A percentile compares a stretch with the other conserved stretches of the same genome.
Evolutionary conservation across 2,888 invertebrate species (phyloP).

Genomic region (Chymomyza fuscimana): DNA sequence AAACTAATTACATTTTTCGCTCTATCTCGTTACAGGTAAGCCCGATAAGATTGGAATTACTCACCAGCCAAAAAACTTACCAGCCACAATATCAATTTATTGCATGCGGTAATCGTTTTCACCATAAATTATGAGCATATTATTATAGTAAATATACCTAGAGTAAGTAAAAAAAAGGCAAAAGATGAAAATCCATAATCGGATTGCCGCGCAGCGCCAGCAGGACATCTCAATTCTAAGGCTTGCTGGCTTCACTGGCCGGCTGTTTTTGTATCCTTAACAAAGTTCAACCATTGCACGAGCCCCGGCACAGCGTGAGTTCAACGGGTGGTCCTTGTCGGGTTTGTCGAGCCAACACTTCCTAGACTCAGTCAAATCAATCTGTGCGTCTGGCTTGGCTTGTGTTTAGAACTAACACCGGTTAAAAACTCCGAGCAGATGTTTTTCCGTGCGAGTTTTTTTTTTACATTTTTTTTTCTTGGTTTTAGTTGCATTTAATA

Average conservation of each 20-base stretch:
- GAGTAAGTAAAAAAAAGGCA: neutral
- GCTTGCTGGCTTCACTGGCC: neutral
- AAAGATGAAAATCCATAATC: conserved; percentile 55
- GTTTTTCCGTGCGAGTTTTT: conserved; percentile 29
- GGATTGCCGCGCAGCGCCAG: conserved; percentile 60
- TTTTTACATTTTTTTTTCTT: conserved; percentile 12
- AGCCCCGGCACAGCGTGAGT: conserved; percentile 58
- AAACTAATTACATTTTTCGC: neutral
- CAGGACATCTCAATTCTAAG: conserved; percentile 64
- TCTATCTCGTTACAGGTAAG: conserved; percentile 18
- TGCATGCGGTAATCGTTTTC: conserved; percentile 47
- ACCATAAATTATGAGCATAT: conserved; percentile 62
- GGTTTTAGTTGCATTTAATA: conserved; percentile 24
- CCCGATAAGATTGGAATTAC: conserved; percentile 2
- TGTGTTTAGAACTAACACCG: conserved; percentile 31
- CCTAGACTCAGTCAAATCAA: conserved; percentile 35
- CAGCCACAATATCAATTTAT: conserved; percentile 34
- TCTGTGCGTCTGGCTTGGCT: neutral
- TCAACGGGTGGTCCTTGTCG: conserved; percentile 60
- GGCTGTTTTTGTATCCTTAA: conserved; percentile 9
- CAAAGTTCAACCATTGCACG: conserved; percentile 48
- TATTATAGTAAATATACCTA: conserved; percentile 13
- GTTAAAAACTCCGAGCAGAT: conserved; percentile 48
- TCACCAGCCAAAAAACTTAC: conserved; percentile 11
- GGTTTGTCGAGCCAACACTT: conserved; percentile 50